phyloP scores from a whole-genome alignment of 2,797 vertebrate species.

The Cossypha dichroa region DNA sequence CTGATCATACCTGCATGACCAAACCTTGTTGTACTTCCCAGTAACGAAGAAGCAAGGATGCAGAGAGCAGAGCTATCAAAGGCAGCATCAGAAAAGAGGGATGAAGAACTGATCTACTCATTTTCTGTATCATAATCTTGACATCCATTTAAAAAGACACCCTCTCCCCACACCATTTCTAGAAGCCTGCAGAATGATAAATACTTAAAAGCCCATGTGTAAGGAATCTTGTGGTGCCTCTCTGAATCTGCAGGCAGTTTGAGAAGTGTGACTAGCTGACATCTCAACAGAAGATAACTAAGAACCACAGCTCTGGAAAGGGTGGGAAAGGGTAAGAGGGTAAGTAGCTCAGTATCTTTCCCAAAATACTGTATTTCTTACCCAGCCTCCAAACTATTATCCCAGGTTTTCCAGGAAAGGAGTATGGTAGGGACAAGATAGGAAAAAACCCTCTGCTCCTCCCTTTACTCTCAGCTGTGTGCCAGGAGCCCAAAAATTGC shows the following conservation, averaged over 20 bases:
- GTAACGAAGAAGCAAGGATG: neutral
- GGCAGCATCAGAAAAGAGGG: neutral
- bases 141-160: neutral
- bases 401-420: neutral
- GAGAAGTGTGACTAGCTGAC: neutral
- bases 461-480: neutral
- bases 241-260: neutral
- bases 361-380: neutral
- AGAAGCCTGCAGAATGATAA: neutral
- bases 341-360: neutral
- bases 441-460: neutral
- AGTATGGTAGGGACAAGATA: fast-evolving
- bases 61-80: neutral
- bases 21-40: neutral
- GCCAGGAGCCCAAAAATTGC: neutral
- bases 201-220: neutral
- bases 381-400: neutral
- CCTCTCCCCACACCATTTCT: neutral
- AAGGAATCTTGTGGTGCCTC: neutral
- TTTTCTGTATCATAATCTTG: neutral
- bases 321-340: neutral
- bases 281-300: neutral
- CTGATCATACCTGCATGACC: neutral
- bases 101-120: neutral
- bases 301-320: neutral